Percentiles rank a stretch among this genome's conserved stretches.
These are phyloP conservation scores for Sula dactylatra DNA, from an alignment of 2,113 vertebrate genomes.

Conservation along the genomic window DNA sequence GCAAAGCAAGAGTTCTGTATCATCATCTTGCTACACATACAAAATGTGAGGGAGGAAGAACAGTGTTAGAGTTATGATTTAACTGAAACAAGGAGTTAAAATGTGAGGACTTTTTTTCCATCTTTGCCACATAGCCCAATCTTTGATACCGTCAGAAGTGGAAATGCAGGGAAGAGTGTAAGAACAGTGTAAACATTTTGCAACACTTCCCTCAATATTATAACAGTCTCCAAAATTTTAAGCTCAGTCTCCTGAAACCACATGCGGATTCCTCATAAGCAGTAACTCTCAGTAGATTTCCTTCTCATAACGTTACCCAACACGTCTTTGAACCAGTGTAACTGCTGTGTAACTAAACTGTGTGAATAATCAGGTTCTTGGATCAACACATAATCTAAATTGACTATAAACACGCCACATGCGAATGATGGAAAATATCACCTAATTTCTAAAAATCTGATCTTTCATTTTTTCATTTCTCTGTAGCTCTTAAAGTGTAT, in stretches of 20 bases:
- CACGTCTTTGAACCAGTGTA: not conserved
- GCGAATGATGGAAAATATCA: not conserved
- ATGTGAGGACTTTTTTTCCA: not conserved
- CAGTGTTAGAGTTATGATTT: not conserved
- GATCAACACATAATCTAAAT: not conserved
- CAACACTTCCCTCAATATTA: not conserved
- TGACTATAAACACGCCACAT: not conserved
- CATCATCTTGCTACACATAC: not conserved
- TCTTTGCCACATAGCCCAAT: not conserved
- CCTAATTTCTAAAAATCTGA: not conserved
- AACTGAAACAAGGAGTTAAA: not conserved
- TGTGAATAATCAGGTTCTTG: not conserved
- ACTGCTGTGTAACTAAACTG: not conserved
- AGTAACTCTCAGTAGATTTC: not conserved
- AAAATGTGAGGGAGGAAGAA: not conserved
- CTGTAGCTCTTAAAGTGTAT: not conserved
- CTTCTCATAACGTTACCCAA: not conserved
- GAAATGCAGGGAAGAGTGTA: not conserved
- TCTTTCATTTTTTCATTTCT: not conserved
- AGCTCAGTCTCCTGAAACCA: not conserved
- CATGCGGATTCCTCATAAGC: not conserved
- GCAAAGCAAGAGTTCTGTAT: not conserved
- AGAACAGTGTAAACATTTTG: not conserved
- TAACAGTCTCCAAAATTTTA: not conserved
- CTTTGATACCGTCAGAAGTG: not conserved